Evolutionary conservation across 2,888 invertebrate species (phyloP).

Genomic region (Marasmarcha lunaedactyla): DNA sequence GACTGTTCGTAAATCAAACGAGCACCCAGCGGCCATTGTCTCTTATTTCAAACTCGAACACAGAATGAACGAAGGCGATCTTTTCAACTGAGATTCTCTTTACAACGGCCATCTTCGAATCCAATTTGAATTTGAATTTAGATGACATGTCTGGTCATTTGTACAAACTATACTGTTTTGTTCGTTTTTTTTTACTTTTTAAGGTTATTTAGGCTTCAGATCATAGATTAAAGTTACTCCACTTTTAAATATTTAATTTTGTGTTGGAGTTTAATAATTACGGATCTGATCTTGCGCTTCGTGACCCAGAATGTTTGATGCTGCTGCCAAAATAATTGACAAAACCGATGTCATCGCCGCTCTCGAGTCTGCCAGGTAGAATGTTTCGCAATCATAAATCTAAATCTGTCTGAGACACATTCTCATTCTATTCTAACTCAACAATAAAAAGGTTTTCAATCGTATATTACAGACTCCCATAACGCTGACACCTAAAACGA

Average conservation of each 20-base stretch:
- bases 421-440: conserved; percentile 4
- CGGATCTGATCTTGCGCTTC: conserved; percentile 29
- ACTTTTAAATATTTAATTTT: too few species aligned
- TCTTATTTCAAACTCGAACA: conserved; percentile 20
- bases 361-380: conserved; percentile 40
- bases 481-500: conserved; percentile 10
- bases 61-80: conserved; percentile 19
- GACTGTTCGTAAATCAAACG: conserved; percentile 57
- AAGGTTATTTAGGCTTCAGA: too few species aligned
- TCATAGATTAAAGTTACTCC: too few species aligned
- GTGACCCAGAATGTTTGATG: conserved; percentile 56
- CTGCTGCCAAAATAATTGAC: conserved; percentile 63
- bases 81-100: background rate
- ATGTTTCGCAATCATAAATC: conserved; percentile 56
- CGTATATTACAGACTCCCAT: background rate
- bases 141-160: too few species aligned
- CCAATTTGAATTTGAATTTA: background rate
- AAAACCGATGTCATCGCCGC: conserved; percentile 49
- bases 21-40: conserved; percentile 57
- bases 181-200: too few species aligned
- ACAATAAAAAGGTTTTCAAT: background rate
- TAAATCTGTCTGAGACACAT: conserved; percentile 28
- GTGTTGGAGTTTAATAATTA: background rate
- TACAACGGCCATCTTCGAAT: background rate
- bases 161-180: too few species aligned